Conservation (phyloP, 2,797 vertebrate species). For the Muscicapa comitata region DNA sequence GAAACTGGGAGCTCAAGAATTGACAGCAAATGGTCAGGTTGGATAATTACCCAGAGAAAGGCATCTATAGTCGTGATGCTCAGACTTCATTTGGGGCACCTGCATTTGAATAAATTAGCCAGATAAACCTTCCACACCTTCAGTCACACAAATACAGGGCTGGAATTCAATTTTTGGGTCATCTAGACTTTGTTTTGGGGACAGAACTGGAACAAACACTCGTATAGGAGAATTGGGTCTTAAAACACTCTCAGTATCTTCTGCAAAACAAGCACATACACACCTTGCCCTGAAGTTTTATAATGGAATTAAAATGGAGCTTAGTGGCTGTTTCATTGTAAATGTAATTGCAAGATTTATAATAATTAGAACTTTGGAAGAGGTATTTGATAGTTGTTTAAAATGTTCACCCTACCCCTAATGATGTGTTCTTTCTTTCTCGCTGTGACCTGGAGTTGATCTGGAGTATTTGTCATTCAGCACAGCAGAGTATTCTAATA, state of each 20-base stretch:
- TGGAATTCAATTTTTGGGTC: neutral
- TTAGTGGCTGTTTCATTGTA: neutral
- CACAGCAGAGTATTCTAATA: neutral
- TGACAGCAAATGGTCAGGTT: neutral
- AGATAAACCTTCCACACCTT: neutral
- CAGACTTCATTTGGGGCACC: neutral
- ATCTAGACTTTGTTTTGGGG: neutral
- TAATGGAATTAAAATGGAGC: neutral
- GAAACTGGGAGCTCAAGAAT: neutral
- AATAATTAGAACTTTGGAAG: neutral
- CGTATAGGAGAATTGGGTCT: neutral
- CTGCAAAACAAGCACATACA: neutral
- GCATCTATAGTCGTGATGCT: neutral
- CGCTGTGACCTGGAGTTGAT: neutral
- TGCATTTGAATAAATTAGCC: neutral
- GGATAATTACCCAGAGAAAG: neutral
- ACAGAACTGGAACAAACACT: neutral
- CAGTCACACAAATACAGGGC: neutral
- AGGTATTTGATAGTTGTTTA: neutral
- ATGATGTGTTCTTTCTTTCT: neutral
- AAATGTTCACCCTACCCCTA: neutral
- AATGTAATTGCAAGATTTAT: neutral
- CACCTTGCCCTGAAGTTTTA: rapidly evolving
- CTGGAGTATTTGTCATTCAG: neutral
- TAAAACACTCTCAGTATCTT: neutral